Conservation (phyloP, 2,888 invertebrate genomes). For the Apamea epomidion region DNA sequence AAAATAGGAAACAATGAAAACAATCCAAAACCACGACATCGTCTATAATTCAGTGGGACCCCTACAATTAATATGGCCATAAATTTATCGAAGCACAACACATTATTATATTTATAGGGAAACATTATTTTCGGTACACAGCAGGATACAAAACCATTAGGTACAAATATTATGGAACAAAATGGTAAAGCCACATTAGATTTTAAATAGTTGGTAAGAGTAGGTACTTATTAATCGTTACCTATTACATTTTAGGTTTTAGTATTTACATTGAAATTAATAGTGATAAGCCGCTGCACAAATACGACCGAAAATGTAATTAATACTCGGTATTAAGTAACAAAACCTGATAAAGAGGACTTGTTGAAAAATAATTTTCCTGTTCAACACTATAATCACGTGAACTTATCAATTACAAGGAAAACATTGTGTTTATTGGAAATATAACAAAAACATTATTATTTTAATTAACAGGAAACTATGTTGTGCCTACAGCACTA, state of each 20-base stretch:
- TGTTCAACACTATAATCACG: constrained; percentile 29
- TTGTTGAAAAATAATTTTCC: constrained; percentile 42
- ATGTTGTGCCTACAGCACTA: constrained; percentile 1
- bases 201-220: background rate
- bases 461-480: constrained; percentile 51
- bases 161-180: constrained; percentile 21
- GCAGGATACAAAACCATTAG: constrained; percentile 58
- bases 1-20: constrained; percentile 69
- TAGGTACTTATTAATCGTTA: background rate
- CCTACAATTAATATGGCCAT: constrained; percentile 82
- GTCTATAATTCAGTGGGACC: constrained; percentile 73
- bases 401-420: constrained; percentile 35
- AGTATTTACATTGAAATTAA: background rate
- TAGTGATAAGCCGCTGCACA: background rate
- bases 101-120: constrained; percentile 63
- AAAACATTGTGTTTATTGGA: constrained; percentile 50
- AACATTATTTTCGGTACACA: constrained; percentile 60
- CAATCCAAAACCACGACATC: constrained; percentile 64
- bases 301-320: constrained; percentile 8
- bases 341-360: background rate
- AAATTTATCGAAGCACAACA: constrained; percentile 75
- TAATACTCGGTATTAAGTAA: background rate
- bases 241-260: constrained; percentile 3
- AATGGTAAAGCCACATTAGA: background rate
- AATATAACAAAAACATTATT: constrained; percentile 28